A percentile compares a stretch with the other conserved stretches of the same genome.
Evolutionary conservation across 2,888 invertebrate species (phyloP).

Genomic region (Tachina lurida): DNA sequence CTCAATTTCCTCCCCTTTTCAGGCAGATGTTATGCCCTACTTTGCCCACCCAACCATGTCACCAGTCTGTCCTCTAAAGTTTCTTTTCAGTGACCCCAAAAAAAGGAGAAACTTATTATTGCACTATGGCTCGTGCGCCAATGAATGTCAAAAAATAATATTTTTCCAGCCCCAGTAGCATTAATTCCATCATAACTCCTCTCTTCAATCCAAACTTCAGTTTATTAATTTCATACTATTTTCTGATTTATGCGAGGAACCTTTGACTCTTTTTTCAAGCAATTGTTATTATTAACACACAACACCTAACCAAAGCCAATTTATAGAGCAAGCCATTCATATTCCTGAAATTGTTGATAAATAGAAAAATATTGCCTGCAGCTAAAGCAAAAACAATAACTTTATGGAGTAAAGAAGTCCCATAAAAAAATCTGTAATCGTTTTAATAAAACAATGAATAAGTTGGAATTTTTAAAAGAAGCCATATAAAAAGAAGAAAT

Average conservation of each 20-base stretch:
- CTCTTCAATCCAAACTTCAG: background rate
- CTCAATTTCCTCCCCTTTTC: too few species aligned
- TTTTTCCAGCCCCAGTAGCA: background rate
- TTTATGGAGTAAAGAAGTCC: slow-evolving; percentile 5
- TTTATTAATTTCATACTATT: background rate
- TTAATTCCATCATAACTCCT: background rate
- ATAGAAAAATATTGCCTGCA: slow-evolving; percentile 60
- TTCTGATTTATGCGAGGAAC: slow-evolving; percentile 51
- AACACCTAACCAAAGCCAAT: slow-evolving; percentile 26
- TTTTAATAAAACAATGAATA: slow-evolving; percentile 67
- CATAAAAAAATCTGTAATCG: slow-evolving; percentile 50
- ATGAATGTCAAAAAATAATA: too few species aligned
- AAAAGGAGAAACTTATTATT: too few species aligned
- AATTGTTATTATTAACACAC: slow-evolving; percentile 44
- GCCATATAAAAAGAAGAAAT: background rate
- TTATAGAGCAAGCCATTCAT: background rate
- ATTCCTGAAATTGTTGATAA: slow-evolving; percentile 17
- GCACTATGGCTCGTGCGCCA: too few species aligned
- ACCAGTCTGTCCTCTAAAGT: too few species aligned
- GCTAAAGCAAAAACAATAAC: slow-evolving; percentile 33
- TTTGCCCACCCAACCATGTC: too few species aligned
- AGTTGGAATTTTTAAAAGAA: slow-evolving; percentile 34
- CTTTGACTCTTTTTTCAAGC: slow-evolving; percentile 48
- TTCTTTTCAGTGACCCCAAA: too few species aligned
- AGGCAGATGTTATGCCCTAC: too few species aligned